Evolutionary conservation across 1,140 invertebrate species (phyloP).

Genomic region (Elymnias hypermnestra): DNA sequence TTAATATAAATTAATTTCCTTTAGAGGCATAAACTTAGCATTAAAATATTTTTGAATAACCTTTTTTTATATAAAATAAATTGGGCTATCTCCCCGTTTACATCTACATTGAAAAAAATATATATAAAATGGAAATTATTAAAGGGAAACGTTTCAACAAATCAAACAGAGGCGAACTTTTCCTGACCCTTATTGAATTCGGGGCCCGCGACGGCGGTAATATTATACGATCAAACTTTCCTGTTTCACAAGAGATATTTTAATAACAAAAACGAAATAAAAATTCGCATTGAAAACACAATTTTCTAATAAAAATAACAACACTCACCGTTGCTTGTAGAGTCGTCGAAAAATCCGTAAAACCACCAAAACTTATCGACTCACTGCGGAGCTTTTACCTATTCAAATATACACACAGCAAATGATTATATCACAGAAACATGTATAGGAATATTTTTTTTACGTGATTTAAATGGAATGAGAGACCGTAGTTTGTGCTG

Average conservation of each 20-base stretch:
- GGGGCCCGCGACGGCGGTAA: slow-evolving; percentile 1
- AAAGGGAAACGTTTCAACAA: neutral
- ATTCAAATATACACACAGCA: slow-evolving; percentile 9
- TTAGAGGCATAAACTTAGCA: no score
- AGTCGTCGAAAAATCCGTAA: slow-evolving; percentile 19
- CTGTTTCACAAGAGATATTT: no score
- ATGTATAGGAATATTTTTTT: no score
- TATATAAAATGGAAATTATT: no score
- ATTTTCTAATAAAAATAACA: slow-evolving; percentile 4
- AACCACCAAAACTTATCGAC: slow-evolving; percentile 18
- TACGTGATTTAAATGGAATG: slow-evolving; percentile 17
- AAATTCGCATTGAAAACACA: no score
- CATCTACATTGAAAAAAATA: no score
- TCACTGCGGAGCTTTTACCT: slow-evolving; percentile 17
- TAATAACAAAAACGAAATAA: no score
- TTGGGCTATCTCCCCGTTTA: no score
- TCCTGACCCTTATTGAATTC: slow-evolving; percentile 5
- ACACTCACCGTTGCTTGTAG: slow-evolving; percentile 18
- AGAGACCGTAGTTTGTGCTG: slow-evolving; percentile 13
- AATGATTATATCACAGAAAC: slow-evolving; percentile 10
- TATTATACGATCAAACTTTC: slow-evolving; percentile 3
- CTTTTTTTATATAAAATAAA: no score
- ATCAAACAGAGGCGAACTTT: slow-evolving; percentile 2
- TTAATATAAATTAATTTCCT: no score
- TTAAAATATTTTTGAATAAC: no score